Base-by-base conservation (phyloP, 92 coral and sea anemone species). In the Galaxea fascicularis region DNA sequence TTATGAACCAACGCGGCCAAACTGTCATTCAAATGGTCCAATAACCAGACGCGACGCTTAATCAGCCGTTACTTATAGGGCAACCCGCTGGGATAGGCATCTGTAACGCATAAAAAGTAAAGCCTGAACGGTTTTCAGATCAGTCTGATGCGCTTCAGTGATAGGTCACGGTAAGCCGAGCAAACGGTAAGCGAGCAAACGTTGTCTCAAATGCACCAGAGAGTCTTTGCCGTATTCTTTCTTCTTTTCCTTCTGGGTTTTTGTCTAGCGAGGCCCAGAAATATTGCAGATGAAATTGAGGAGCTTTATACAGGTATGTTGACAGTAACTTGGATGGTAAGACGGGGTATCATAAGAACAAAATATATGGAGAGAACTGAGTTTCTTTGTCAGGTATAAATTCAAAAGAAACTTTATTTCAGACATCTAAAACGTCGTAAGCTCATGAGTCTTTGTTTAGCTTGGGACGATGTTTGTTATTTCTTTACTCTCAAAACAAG, bases 231-330 rank as follows among this genome's bases (percentile, higher is more conserved):
- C 64, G 64, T 78, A 41, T 20, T 60, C n/a, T n/a, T n/a, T n/a
- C n/a, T n/a, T 49, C 46, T 65, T 4, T 17, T 65, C 26, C 71
- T 65, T 29, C 47, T 78, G 44, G 27, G 60, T 11, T 64, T 17
- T 21, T 44, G 58, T 45, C 17, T 45, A 0, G 83, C 83, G 46
- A 64, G 83, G 22, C 73, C 83, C 45, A 60, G 16, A 24, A 64
- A 63, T 49, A 44, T 64, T 25, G 72, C 29, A 26, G 22, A 44
- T 39, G 83, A 78, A 28, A 78, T 78, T 59, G 49, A 64, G 18
- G 83, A 64, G 16, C 22, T 78, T 17, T 78, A 78, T 30, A 22
- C 58, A 78, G 83, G 83, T 78, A 78, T 59, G 80, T 76, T n/a
- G 20, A n/a, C 22, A 57, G 21, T 8, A 63, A 5, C 30, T 21